A percentile compares a stretch with the other conserved stretches of the same genome.
Evolutionary conservation across 2,113 vertebrate genomes (phyloP).

Genomic region (Lampris megalopsis): DNA sequence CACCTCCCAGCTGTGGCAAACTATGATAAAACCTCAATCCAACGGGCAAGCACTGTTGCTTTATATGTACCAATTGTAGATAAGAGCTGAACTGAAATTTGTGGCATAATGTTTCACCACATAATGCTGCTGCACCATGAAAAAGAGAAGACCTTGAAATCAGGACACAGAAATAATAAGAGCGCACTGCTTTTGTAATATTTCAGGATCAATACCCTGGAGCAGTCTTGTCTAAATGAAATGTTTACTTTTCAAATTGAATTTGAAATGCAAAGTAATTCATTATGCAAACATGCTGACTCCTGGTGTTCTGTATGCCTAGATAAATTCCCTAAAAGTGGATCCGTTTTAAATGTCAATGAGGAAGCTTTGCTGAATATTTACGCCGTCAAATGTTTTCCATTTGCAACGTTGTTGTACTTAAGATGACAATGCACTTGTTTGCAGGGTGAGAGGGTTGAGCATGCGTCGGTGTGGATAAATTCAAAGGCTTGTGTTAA

Average conservation of each 20-base stretch:
- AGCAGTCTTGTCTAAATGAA: conserved; percentile 42
- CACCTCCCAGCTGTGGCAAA: conserved; percentile 1
- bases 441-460: not conserved
- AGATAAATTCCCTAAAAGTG: conserved; percentile 35
- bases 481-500: not conserved
- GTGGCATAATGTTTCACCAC: conserved; percentile 13
- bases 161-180: conserved; percentile 20
- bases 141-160: conserved; percentile 24
- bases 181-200: conserved; percentile 31
- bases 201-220: conserved; percentile 48
- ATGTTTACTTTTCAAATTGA: conserved; percentile 63
- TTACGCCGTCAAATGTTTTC: not conserved
- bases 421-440: not conserved
- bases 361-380: conserved; percentile 27
- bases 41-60: not conserved
- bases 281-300: conserved; percentile 54
- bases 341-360: conserved; percentile 36
- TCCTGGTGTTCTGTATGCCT: conserved; percentile 22
- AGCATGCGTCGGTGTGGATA: conserved; percentile 1
- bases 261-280: conserved; percentile 53
- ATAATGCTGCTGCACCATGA: conserved; percentile 5
- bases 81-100: not conserved
- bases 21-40: not conserved
- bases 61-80: conserved; percentile 2
- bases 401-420: not conserved